Conservation (phyloP, 2,888 invertebrate species). For the Lasioglossum lativentre region DNA sequence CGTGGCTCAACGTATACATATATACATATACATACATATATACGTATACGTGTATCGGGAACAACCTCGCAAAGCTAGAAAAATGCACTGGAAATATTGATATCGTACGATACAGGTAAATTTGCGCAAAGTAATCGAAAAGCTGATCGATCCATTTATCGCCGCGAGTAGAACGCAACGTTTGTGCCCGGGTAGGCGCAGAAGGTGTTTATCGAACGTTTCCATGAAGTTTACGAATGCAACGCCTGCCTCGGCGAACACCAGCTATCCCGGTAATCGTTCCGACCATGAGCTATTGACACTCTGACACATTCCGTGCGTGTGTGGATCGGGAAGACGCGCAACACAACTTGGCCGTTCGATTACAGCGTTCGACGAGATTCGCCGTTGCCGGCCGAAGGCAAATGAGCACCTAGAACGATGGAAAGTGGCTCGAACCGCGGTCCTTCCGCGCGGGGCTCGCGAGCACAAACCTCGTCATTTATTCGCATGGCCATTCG, state of each 20-base stretch:
- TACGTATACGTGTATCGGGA: background rate
- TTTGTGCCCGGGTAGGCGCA: background rate
- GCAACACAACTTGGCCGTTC: constrained; percentile 19
- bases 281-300: constrained; percentile 54
- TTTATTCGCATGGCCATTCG: constrained; percentile 19
- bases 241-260: background rate
- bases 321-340: background rate
- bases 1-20: too few species aligned
- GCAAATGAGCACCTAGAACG: constrained; percentile 53
- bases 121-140: background rate
- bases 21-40: too few species aligned
- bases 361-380: constrained; percentile 51
- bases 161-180: background rate
- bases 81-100: background rate
- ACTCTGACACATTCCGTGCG: constrained; percentile 49
- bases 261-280: constrained; percentile 45
- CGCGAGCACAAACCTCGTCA: constrained; percentile 27
- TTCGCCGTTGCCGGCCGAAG: constrained; percentile 42
- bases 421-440: constrained; percentile 50
- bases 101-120: background rate
- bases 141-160: background rate
- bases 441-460: constrained; percentile 31
- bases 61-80: background rate
- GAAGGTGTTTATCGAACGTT: constrained; percentile 15
- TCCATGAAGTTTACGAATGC: constrained; percentile 37